Evolutionary conservation across 2,888 invertebrate genomes (phyloP).

Genomic region (Cephus sareptanus): DNA sequence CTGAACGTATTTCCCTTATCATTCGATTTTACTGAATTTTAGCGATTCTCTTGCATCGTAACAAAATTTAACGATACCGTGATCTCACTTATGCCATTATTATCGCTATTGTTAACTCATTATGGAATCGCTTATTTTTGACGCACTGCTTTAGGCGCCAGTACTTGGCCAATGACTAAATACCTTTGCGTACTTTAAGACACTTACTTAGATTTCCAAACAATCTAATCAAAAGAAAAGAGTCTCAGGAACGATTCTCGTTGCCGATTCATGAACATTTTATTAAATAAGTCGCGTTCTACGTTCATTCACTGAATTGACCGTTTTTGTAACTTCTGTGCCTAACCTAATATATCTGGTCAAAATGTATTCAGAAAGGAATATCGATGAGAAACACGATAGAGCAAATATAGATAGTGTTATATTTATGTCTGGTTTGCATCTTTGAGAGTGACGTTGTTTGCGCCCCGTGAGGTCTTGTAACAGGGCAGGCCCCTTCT

Average conservation of each 20-base stretch:
- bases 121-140: neutral
- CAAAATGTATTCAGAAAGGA: slow-evolving; percentile 34
- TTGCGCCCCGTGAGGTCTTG: slow-evolving; percentile 53
- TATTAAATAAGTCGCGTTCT: neutral
- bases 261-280: neutral
- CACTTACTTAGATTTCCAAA: no score
- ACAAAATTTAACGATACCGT: neutral
- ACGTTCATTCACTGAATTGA: slow-evolving; percentile 31
- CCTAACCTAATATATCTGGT: slow-evolving; percentile 49
- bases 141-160: neutral
- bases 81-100: neutral
- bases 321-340: slow-evolving; percentile 42
- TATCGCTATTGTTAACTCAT: neutral
- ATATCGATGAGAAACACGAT: slow-evolving; percentile 19
- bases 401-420: slow-evolving; percentile 49
- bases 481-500: slow-evolving; percentile 61
- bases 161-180: neutral
- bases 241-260: neutral
- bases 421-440: slow-evolving; percentile 58
- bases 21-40: neutral
- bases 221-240: neutral
- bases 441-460: slow-evolving; percentile 54
- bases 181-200: neutral
- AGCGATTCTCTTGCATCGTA: neutral
- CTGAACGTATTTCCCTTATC: slow-evolving; percentile 24